phyloP scores from a whole-genome alignment of 2,888 invertebrate genomes.

The Eucriotettix oculatus region DNA sequence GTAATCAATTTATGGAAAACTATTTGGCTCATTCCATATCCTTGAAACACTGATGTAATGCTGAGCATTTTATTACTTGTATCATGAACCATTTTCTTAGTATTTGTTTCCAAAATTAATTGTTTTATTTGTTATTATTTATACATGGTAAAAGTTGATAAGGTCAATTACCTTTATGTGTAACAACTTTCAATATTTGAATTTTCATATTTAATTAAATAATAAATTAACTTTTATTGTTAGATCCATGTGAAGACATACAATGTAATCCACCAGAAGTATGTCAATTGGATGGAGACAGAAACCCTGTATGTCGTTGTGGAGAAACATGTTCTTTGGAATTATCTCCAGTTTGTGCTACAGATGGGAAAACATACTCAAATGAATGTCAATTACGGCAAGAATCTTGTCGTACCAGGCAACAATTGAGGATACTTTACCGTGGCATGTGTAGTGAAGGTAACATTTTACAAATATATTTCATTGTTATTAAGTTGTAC shows the following conservation, averaged over 20 bases:
- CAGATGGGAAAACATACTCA: slow-evolving; percentile 61
- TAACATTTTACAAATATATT: not conserved
- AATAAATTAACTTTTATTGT: not conserved
- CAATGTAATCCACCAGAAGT: slow-evolving; percentile 63
- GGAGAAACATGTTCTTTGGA: slow-evolving; percentile 60
- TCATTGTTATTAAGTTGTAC: too few species aligned
- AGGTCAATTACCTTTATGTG: too few species aligned
- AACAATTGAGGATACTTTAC: slow-evolving; percentile 61
- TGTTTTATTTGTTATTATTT: too few species aligned
- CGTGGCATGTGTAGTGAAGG: slow-evolving; percentile 49
- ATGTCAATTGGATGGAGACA: slow-evolving; percentile 63
- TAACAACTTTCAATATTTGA: too few species aligned
- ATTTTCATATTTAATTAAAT: too few species aligned
- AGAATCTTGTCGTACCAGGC: slow-evolving; percentile 59
- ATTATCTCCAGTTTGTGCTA: slow-evolving; percentile 57
- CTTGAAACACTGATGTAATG: too few species aligned
- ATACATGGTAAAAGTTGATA: too few species aligned
- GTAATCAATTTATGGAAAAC: too few species aligned
- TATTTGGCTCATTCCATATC: too few species aligned
- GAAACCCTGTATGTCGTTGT: slow-evolving; percentile 65
- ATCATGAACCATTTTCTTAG: too few species aligned
- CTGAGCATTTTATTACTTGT: too few species aligned
- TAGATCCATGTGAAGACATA: slow-evolving; percentile 73
- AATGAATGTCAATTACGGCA: slow-evolving; percentile 67
- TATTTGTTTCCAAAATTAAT: too few species aligned